Evolutionary conservation across 2,113 vertebrate species (phyloP).

Genomic region (Choloepus hoffmanni): DNA sequence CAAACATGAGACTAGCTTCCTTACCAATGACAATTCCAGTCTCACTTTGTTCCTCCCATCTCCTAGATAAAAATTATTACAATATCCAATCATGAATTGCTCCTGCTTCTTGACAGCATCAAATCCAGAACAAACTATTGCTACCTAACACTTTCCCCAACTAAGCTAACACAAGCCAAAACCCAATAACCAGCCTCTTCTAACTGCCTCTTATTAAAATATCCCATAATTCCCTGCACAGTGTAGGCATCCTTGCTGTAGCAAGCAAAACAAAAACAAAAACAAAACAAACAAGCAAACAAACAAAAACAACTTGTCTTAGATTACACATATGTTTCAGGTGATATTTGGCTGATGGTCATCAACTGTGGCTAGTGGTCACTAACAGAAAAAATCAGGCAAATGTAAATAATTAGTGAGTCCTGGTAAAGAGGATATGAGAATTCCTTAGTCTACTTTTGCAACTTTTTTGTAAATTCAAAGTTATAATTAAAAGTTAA

Average conservation of each 20-base stretch:
- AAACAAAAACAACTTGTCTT: neutral
- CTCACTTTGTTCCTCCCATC: neutral
- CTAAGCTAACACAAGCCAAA: neutral
- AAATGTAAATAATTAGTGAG: neutral
- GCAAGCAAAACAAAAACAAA: slow-evolving; percentile 19
- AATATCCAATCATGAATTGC: neutral
- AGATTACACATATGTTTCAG: neutral
- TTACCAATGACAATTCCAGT: neutral
- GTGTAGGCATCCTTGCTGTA: neutral
- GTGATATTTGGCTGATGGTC: neutral
- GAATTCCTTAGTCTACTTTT: neutral
- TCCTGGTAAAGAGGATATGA: neutral
- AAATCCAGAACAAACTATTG: neutral
- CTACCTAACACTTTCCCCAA: neutral
- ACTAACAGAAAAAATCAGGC: neutral
- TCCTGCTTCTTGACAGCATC: neutral
- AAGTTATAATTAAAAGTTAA: neutral
- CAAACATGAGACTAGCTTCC: neutral
- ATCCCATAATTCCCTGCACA: neutral
- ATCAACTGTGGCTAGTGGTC: neutral
- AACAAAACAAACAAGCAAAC: neutral
- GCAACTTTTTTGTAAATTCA: neutral
- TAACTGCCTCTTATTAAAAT: neutral
- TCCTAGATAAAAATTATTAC: neutral
- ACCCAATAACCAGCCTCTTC: neutral